Percentiles rank a stretch among this genome's conserved stretches.
Conservation (phyloP, 2,797 vertebrate species). For the Darevskia mixta region DNA sequence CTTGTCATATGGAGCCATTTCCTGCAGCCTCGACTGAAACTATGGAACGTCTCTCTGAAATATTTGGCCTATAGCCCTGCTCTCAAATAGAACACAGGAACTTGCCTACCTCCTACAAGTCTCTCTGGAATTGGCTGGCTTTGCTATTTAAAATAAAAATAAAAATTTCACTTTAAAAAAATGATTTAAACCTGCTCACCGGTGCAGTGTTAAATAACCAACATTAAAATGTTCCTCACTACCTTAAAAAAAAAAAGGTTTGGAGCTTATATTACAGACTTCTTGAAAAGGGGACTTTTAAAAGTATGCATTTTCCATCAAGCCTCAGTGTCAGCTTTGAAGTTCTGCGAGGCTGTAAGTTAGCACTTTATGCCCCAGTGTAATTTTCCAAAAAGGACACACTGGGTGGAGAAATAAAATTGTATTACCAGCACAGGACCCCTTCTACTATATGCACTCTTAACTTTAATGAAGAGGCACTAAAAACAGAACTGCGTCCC, state of each 20-base stretch:
- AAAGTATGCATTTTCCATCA: constrained; percentile 38
- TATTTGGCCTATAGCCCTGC: constrained; percentile 48
- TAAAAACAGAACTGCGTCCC: constrained; percentile 47
- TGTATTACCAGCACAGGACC: constrained; percentile 35
- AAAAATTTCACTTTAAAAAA: constrained; percentile 45
- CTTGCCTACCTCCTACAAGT: neutral
- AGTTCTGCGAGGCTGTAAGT: constrained; percentile 46
- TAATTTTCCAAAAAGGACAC: constrained; percentile 50
- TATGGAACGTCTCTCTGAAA: constrained; percentile 25
- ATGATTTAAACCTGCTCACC: constrained; percentile 41
- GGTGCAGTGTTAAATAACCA: constrained; percentile 19
- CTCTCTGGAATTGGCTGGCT: constrained; percentile 26
- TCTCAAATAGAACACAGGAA: constrained; percentile 22
- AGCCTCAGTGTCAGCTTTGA: constrained; percentile 29
- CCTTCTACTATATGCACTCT: constrained; percentile 36
- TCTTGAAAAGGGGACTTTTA: neutral
- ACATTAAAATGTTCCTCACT: constrained; percentile 35
- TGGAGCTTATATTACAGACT: constrained; percentile 36
- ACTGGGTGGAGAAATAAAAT: constrained; percentile 21
- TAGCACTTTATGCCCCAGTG: constrained; percentile 41
- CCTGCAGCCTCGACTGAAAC: constrained; percentile 16
- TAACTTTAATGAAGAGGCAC: constrained; percentile 36
- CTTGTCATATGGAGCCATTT: constrained; percentile 51
- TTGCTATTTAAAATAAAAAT: constrained; percentile 38
- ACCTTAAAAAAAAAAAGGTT: constrained; percentile 42